Evolutionary conservation across 2,888 invertebrate species (phyloP), one percentile per base, ranked within the genome.

Genomic region (Scelioninae gen. 1): DNA sequence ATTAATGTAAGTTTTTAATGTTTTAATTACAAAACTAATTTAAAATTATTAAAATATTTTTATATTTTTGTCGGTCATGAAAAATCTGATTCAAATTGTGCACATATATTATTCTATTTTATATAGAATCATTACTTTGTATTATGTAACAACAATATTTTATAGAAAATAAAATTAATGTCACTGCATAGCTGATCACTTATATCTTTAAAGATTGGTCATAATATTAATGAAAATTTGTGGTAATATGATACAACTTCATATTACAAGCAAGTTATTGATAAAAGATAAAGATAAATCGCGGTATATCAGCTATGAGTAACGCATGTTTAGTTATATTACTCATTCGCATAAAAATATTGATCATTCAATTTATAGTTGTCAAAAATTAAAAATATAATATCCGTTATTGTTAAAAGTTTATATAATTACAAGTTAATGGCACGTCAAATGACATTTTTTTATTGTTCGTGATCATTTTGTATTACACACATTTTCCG

Each of bases 201-300:
- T 2, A 29, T n/a, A n/a, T 23, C 13, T 9, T 5, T 10, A 13
- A 8, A 49, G 10, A 31, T 53, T n/a, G 31, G 31, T 53, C 53
- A 34, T 34, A 38, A 38, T 15, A 38, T 15, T 38, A 56, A 56
- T 15, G n/a, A 53, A 32, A 16, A 53, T 13, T n/a, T 53, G 1
- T 9, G n/a, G 5, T 32, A 53, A 31, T 13, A 53, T 53, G 53
- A 53, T n/a, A 53, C 13, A 13, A 49, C 13, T 58, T 58, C 58
- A 58, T 40, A 16, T 16, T 58, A 56, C 40, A 58, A 10, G 15
- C 15, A 29, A 56, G 56, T 56, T 15, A 56, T 38, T 34, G 56
- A 56, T 56, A 56, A 56, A 56, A 49, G 56, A 15, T 56, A 38
- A 38, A 40, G 58, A 58, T 58, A 40, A 58, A n/a, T 15, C 10